phyloP scores from a whole-genome alignment of 2,113 vertebrate species.

The Gyps fulvus region DNA sequence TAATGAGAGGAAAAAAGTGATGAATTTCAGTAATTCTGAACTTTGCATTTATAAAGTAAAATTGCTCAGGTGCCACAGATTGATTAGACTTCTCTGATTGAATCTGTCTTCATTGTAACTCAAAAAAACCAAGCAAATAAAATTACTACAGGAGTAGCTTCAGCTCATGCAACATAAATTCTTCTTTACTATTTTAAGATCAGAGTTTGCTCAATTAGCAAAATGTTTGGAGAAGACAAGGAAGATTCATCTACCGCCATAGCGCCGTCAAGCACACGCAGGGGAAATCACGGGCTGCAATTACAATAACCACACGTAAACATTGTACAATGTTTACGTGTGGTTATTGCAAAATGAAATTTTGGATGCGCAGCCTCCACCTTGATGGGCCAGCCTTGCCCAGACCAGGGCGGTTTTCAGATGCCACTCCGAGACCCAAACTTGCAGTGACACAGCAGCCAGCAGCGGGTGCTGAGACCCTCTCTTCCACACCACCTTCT shows the following conservation, averaged over 20 bases:
- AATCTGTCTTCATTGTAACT: background rate
- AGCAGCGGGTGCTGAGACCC: background rate
- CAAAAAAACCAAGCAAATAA: background rate
- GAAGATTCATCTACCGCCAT: background rate
- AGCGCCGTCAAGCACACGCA: background rate
- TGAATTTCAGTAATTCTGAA: background rate
- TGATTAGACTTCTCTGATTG: background rate
- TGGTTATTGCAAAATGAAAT: background rate
- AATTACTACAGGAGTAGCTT: background rate
- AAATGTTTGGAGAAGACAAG: background rate
- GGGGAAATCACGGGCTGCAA: background rate
- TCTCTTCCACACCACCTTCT: background rate
- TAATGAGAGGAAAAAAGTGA: background rate
- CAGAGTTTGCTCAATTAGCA: background rate
- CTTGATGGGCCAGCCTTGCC: background rate
- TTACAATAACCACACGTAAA: background rate
- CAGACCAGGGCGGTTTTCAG: too few species aligned
- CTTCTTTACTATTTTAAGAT: background rate
- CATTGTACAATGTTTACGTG: background rate
- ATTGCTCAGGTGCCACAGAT: background rate
- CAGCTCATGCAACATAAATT: background rate
- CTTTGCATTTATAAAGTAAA: background rate
- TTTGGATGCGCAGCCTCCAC: background rate
- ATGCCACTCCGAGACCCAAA: fast-evolving
- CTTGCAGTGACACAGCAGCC: background rate